Evolutionary conservation across 1,140 invertebrate genomes (phyloP), one percentile per base, ranked within the genome.

Genomic region (Dryas iulia): DNA sequence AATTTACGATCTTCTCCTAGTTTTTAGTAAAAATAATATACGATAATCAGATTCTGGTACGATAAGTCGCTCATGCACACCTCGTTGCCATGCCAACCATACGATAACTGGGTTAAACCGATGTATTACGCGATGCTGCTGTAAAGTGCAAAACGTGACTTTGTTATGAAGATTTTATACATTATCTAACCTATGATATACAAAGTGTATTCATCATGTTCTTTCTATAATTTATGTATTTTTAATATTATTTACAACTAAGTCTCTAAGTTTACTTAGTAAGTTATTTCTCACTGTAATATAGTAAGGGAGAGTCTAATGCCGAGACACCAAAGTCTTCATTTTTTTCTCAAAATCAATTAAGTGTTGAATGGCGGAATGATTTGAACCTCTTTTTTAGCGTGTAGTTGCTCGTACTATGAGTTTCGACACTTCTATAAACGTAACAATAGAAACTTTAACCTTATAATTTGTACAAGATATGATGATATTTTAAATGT

Each of bases 1-100:
- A 3, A 35, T 14, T 7, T 6, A 39, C 6, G 1, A 6, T 21
- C 14, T 47, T 10, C 18, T 18, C n/a, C n/a, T 10, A 69, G 54
- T 30, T 66, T 72, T 68, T 70, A 73, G 61, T 69, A 76, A 74
- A 80, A 80, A 80, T 72, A 81, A 78, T 76, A 67, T 73, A 67
- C 67, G 72, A 69, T 78, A 82, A 79, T 78, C 75, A 74, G 60
- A 79, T 82, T 82, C 65, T 59, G 53, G 35, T 57, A 56, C 71
- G 66, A 79, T 75, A 74, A 73, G 60, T 73, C 64, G 65, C 66
- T 23, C 28, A 67, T 66, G 57, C 61, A 73, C 57, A 47, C 69
- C 7, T 35, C 58, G 72, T 74, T 71, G 65, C 54, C 64, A 73
- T 76, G 60, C 53, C 35, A 58, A 69, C 61, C 8, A 57, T 57